These are phyloP conservation scores for Drosophila arawakana DNA, from an alignment of 1,140 invertebrate genomes.

Conservation along the genomic window DNA sequence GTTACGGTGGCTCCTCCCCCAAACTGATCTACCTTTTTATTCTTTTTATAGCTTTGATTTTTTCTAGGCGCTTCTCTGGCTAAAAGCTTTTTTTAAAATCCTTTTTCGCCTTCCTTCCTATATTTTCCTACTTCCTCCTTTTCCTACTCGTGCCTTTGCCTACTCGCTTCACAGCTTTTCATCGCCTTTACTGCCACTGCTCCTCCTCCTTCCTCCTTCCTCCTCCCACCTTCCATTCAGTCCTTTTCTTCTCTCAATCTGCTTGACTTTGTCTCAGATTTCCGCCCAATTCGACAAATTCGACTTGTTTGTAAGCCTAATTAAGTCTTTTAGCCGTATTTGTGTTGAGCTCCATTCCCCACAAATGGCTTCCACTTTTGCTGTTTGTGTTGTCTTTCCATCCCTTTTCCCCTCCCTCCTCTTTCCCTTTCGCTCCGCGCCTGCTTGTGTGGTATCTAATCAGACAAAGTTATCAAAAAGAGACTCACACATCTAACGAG, in stretches of 20 bases:
- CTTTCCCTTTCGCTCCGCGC: background rate
- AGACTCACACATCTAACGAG: constrained; percentile 30
- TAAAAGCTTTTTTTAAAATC: too few relatives aligned
- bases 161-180: too few relatives aligned
- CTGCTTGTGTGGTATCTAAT: constrained; percentile 70
- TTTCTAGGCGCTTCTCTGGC: too few relatives aligned
- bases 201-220: too few relatives aligned
- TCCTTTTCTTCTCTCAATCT: background rate
- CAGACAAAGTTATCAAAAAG: constrained; percentile 66
- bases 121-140: too few relatives aligned
- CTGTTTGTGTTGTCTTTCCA: constrained; percentile 6
- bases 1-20: constrained; percentile 22
- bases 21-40: too few relatives aligned
- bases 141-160: too few relatives aligned
- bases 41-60: too few relatives aligned
- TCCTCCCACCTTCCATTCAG: too few relatives aligned
- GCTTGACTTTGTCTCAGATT: constrained; percentile 46
- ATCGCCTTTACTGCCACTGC: too few relatives aligned
- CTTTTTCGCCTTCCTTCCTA: too few relatives aligned
- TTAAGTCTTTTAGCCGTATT: constrained; percentile 67
- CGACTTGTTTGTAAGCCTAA: constrained; percentile 73
- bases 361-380: constrained; percentile 27
- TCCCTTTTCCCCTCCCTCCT: background rate
- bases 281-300: constrained; percentile 65
- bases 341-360: constrained; percentile 23